Percentiles rank a stretch among this genome's conserved stretches.
These are phyloP conservation scores for Maconellicoccus hirsutus DNA, from an alignment of 1,140 invertebrate genomes.

Conservation along the genomic window DNA sequence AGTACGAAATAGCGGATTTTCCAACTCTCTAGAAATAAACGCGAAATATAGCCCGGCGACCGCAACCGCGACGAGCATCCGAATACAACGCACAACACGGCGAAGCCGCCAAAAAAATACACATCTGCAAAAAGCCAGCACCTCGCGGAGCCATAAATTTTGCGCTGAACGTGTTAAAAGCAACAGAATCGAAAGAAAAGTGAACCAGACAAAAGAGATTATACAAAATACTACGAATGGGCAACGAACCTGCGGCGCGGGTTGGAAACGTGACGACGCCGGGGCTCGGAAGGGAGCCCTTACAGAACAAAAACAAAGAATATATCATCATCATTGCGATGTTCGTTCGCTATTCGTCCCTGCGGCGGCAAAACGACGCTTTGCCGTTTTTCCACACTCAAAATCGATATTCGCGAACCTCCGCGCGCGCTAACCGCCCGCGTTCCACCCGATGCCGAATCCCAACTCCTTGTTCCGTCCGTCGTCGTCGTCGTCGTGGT, in stretches of 20 bases:
- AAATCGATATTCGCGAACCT: constrained; percentile 17
- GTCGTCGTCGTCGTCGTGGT: no score
- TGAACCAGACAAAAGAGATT: constrained; percentile 22
- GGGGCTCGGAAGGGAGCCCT: constrained; percentile 11
- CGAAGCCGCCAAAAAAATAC: not conserved
- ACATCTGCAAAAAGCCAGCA: not conserved
- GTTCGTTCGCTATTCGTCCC: constrained; percentile 17
- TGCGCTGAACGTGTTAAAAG: constrained; percentile 14
- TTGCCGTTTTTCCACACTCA: constrained; percentile 11
- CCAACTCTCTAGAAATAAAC: no score
- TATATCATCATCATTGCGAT: constrained; percentile 21
- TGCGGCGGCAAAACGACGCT: constrained; percentile 14
- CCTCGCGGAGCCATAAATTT: constrained; percentile 17
- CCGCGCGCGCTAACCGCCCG: not conserved
- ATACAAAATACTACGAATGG: not conserved
- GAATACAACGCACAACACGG: not conserved
- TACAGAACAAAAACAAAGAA: constrained; percentile 21
- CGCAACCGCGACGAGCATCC: not conserved
- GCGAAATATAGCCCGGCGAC: not conserved
- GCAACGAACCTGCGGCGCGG: not conserved
- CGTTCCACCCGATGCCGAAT: not conserved
- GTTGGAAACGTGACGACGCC: not conserved
- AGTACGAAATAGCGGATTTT: no score
- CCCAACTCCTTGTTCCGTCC: no score
- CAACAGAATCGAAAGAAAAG: constrained; percentile 22